These are phyloP conservation scores for Saccostrea echinata DNA, from an alignment of 1,140 invertebrate species.

Conservation along the genomic window DNA sequence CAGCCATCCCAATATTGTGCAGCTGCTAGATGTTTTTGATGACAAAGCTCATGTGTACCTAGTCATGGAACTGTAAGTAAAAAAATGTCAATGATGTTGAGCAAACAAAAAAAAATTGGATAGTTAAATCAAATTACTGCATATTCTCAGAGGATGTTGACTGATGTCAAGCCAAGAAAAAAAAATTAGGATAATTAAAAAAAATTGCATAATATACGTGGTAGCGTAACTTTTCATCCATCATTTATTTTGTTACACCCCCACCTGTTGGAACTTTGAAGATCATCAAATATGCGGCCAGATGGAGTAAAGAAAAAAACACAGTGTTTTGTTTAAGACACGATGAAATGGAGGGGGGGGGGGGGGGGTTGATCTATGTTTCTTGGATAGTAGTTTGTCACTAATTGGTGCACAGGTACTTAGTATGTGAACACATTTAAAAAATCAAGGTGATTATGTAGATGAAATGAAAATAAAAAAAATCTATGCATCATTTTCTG, in stretches of 20 bases:
- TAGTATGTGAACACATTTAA: too few species aligned
- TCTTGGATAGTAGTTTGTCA: too few species aligned
- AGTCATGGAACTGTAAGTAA: conserved; percentile 98
- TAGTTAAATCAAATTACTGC: conserved; percentile 82
- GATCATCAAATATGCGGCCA: background rate
- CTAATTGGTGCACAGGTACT: too few species aligned
- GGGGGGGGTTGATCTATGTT: too few species aligned
- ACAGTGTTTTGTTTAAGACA: background rate
- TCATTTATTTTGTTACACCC: background rate
- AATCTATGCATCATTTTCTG: too few species aligned
- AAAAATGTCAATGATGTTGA: background rate
- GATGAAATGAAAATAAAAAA: too few species aligned
- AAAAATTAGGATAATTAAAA: background rate
- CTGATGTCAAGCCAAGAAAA: background rate
- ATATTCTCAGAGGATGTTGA: conserved; percentile 81
- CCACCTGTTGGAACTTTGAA: background rate
- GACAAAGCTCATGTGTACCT: conserved; percentile 99
- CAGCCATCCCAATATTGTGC: conserved; percentile 99
- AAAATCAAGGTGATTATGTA: too few species aligned
- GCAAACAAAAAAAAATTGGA: background rate
- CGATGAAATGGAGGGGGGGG: background rate
- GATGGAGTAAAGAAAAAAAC: background rate
- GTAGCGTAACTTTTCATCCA: background rate
- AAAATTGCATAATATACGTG: background rate
- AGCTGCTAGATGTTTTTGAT: conserved; percentile 98